Conservation (phyloP, 2,113 vertebrate genomes). For the Zosterops pallidus region DNA sequence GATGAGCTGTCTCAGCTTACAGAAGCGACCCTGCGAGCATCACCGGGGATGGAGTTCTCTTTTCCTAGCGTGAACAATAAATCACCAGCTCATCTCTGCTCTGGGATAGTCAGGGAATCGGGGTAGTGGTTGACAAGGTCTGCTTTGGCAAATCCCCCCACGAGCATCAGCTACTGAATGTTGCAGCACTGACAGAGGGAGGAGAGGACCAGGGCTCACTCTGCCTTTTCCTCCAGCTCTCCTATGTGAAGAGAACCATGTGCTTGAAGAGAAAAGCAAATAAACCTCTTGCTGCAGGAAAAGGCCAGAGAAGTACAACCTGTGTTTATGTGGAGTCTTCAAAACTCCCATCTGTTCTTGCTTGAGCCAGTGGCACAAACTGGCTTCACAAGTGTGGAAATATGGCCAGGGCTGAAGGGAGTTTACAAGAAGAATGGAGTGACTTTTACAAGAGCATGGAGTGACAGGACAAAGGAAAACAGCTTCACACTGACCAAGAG, state of each 20-base stretch:
- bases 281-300: neutral
- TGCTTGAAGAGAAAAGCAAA: neutral
- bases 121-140: rapidly evolving
- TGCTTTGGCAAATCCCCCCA: neutral
- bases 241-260: rapidly evolving
- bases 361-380: neutral
- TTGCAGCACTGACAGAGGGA: neutral
- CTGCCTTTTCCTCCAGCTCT: neutral
- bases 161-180: neutral
- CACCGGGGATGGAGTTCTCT: neutral
- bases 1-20: constrained; percentile 27
- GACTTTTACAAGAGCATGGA: neutral
- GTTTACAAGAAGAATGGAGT: neutral
- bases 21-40: neutral
- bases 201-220: neutral
- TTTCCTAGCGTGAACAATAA: neutral
- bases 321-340: rapidly evolving
- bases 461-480: neutral
- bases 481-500: neutral
- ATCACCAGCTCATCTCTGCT: neutral
- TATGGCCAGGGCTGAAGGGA: neutral
- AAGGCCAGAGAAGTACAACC: neutral
- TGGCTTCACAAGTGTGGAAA: neutral
- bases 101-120: neutral
- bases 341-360: neutral